Percentiles rank a stretch among this genome's conserved stretches.
These are phyloP conservation scores for Oreochromis mossambicus DNA, from an alignment of 2,797 vertebrate genomes.

Conservation along the genomic window DNA sequence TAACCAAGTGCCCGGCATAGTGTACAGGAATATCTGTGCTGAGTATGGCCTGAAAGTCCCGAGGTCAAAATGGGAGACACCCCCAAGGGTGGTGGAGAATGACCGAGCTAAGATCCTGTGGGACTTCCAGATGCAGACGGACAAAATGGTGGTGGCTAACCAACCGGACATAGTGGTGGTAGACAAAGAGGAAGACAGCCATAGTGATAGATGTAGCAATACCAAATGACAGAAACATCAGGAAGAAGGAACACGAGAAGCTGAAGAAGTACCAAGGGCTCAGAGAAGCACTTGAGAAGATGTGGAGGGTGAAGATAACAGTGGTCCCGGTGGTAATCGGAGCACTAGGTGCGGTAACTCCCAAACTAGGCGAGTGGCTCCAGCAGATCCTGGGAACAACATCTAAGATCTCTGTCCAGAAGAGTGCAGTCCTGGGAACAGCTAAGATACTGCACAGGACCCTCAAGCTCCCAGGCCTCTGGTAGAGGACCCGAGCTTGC, in stretches of 20 bases:
- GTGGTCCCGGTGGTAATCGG: accelerated
- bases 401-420: background rate
- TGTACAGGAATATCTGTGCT: background rate
- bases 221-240: too few relatives aligned
- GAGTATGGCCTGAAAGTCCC: accelerated
- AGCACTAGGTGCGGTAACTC: background rate
- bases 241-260: too few relatives aligned
- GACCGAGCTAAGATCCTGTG: too few relatives aligned
- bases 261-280: too few relatives aligned
- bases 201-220: too few relatives aligned
- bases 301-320: accelerated
- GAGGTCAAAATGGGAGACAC: too few relatives aligned
- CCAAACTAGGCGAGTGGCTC: accelerated
- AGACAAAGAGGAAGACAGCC: too few relatives aligned
- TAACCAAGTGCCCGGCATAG: accelerated
- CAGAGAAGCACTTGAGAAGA: too few relatives aligned
- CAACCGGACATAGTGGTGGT: too few relatives aligned
- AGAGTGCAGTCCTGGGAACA: background rate
- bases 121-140: too few relatives aligned
- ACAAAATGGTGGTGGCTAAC: too few relatives aligned
- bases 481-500: accelerated
- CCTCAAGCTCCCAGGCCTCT: background rate
- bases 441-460: accelerated
- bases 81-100: too few relatives aligned
- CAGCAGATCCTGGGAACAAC: background rate